phyloP scores from a whole-genome alignment of 2,888 invertebrate species.

The Agapetus fuscipes region DNA sequence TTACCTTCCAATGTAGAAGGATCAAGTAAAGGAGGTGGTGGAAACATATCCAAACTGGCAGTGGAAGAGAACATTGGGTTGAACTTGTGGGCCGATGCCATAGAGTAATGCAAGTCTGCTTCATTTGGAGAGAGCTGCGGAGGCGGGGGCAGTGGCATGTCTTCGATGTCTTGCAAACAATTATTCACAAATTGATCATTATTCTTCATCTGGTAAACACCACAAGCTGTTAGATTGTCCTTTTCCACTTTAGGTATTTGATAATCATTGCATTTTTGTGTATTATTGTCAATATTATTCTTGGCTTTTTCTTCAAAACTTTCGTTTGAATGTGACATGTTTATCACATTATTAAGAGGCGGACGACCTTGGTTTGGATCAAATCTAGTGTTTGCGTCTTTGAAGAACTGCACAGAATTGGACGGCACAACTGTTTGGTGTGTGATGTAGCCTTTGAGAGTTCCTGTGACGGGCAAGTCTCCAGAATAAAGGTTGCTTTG shows the following conservation, averaged over 20 bases:
- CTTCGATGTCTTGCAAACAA: slow-evolving; percentile 27
- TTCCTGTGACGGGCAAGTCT: slow-evolving; percentile 12
- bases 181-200: too few species aligned
- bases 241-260: too few species aligned
- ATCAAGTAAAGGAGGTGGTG: slow-evolving; percentile 61
- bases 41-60: slow-evolving; percentile 68
- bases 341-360: neutral
- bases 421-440: slow-evolving; percentile 5
- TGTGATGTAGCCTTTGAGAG: slow-evolving; percentile 14
- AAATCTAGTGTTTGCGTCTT: neutral
- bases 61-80: slow-evolving; percentile 61
- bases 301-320: too few species aligned
- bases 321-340: neutral
- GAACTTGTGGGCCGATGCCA: slow-evolving; percentile 50
- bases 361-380: neutral
- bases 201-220: too few species aligned
- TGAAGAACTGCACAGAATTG: neutral
- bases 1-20: slow-evolving; percentile 13
- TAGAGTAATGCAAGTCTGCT: neutral
- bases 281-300: too few species aligned
- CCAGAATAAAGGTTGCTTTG: too few species aligned
- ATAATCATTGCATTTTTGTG: too few species aligned
- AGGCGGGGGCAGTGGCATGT: slow-evolving; percentile 59
- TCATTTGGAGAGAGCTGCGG: slow-evolving; percentile 44
- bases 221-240: neutral